Conservation (phyloP, 1,140 invertebrate species). For the Cherax quadricarinatus region DNA sequence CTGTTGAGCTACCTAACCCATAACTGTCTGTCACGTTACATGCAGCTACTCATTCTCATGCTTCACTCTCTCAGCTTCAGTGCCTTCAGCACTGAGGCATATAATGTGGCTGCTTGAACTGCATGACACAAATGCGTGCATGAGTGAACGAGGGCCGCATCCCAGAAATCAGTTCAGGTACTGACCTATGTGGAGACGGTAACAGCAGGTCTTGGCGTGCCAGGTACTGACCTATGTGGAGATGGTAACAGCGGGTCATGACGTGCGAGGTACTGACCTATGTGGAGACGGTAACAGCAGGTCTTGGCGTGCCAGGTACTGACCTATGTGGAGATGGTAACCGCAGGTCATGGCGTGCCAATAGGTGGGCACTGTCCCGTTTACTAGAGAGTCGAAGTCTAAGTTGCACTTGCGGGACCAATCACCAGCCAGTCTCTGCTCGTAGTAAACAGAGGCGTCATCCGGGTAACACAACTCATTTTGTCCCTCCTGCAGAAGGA, state of each 20-base stretch:
- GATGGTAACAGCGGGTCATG: slow-evolving; percentile 56
- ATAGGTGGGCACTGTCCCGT: slow-evolving; percentile 57
- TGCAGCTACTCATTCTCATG: no score
- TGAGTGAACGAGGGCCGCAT: no score
- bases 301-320: not conserved
- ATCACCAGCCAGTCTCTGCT: slow-evolving; percentile 29
- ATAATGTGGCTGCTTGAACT: no score
- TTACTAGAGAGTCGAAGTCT: slow-evolving; percentile 47
- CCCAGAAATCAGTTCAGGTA: not conserved
- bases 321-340: slow-evolving; percentile 65
- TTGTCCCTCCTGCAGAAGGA: slow-evolving; percentile 29
- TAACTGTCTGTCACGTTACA: no score
- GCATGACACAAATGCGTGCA: no score
- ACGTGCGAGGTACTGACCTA: slow-evolving; percentile 28
- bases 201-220: slow-evolving; percentile 62
- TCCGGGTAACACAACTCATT: slow-evolving; percentile 62
- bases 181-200: slow-evolving; percentile 65
- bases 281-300: no score
- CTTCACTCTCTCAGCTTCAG: no score
- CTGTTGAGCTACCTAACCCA: no score
- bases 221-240: slow-evolving; percentile 67
- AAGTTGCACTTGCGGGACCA: slow-evolving; percentile 59
- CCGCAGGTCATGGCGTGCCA: slow-evolving; percentile 67
- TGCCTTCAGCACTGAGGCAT: no score
- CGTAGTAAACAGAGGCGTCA: slow-evolving; percentile 44